Percentiles rank a stretch among this genome's conserved stretches.
phyloP scores from a whole-genome alignment of 2,797 vertebrate genomes.

The Syngnathus rostellatus region DNA sequence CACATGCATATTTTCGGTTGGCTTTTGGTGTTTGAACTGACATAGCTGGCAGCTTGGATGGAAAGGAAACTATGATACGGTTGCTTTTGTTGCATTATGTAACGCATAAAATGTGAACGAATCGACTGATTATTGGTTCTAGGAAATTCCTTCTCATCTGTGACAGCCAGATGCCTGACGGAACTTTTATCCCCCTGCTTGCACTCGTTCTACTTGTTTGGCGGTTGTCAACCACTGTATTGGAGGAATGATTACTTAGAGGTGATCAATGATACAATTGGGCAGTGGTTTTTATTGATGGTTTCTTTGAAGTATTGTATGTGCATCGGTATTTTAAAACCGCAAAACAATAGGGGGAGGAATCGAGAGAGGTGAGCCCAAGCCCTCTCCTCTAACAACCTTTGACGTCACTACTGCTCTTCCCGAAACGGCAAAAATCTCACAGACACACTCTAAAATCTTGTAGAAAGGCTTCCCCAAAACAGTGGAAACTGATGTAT shows the following conservation, averaged over 20 bases:
- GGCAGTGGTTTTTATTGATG: too few species aligned
- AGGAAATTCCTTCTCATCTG: not conserved
- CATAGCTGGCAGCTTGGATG: not conserved
- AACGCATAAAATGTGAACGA: not conserved
- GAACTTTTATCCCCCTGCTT: too few species aligned
- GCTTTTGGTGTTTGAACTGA: conserved; percentile 1
- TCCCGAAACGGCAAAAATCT: not conserved
- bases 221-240: too few species aligned
- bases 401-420: not conserved
- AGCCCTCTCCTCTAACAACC: not conserved
- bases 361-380: not conserved
- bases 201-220: too few species aligned
- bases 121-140: not conserved
- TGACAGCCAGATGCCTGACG: not conserved
- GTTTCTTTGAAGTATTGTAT: not conserved
- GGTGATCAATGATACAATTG: too few species aligned
- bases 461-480: not conserved
- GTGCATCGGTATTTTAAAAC: not conserved
- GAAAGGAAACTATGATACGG: too few species aligned
- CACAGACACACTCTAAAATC: not conserved
- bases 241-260: too few species aligned
- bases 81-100: not conserved
- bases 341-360: not conserved
- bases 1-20: not conserved
- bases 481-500: not conserved